Evolutionary conservation across 2,888 invertebrate genomes (phyloP), one percentile per base, ranked within the genome.

Genomic region (Trichopoda pennipes): DNA sequence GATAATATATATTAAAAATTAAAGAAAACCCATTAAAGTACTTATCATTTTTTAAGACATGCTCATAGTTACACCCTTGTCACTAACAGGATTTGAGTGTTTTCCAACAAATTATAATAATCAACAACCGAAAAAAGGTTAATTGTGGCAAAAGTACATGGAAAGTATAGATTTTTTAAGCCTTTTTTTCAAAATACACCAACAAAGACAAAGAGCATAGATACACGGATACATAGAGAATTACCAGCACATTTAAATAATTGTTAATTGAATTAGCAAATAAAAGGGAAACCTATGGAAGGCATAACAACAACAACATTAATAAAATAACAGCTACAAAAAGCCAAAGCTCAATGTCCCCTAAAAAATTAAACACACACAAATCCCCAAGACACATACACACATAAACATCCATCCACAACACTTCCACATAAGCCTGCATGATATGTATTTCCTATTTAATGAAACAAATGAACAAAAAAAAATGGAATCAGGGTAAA

Each of bases 311-410:
- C 42, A 23, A 44, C 44, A 47, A 77, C 28, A 74, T 10, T n/a
- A n/a, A 28, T 28, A 28, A 6, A 28, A 35, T 14, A 61, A 82
- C 60, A 55, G 47, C 58, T 42, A 55, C 49, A 55, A 75, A 82
- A 79, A 80, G 81, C 84, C 82, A 82, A 84, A 84, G 86, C 87
- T 86, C 88, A 87, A 87, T 87, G 87, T 88, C 88, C 88, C 83
- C 80, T 73, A 73, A 83, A 77, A 51, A 64, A 23, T 69, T 42
- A 76, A 73, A 82, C 17, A 69, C 69, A 76, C 14, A 64, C 14
- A 58, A 47, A 75, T 17, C 23, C 35, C 16, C 64, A 51, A 19
- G 19, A 1, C 44, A 38, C 47, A 47, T 19, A 58, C 28, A 35
- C 16, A 53, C 19, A 53, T 16, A 55, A 12, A 3, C 17, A 17